These are phyloP conservation scores for Salvator merianae DNA, from an alignment of 2,113 vertebrate genomes.

Conservation along the genomic window DNA sequence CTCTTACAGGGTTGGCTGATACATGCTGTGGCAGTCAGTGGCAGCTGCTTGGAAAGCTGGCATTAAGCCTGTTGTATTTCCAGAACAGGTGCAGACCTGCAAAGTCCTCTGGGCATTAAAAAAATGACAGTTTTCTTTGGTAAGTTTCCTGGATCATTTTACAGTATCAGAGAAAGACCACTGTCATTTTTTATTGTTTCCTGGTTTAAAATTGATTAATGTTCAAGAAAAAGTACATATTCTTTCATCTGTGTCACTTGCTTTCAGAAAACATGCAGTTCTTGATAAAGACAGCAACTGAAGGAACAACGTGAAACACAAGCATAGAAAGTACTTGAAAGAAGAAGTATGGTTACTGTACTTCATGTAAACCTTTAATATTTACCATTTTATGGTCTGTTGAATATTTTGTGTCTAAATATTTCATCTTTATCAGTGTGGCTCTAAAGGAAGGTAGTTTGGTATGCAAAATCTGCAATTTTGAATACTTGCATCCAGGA, in stretches of 20 bases:
- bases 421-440: not conserved
- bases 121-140: not conserved
- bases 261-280: not conserved
- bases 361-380: not conserved
- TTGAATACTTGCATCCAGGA: too few species aligned
- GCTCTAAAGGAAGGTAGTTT: not conserved
- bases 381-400: not conserved
- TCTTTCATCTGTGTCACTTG: not conserved
- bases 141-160: slow-evolving; percentile 15
- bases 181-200: rapidly evolving
- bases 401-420: not conserved
- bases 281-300: not conserved
- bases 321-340: not conserved
- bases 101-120: not conserved
- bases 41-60: not conserved
- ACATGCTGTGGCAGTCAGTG: not conserved
- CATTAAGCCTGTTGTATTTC: not conserved
- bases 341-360: not conserved
- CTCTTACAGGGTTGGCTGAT: not conserved
- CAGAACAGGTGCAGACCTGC: not conserved
- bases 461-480: too few species aligned
- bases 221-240: not conserved
- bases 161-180: not conserved
- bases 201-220: slow-evolving; percentile 12
- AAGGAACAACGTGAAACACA: too few species aligned